Percentiles rank a stretch among this genome's conserved stretches.
phyloP scores from a whole-genome alignment of 2,113 vertebrate species.

The Beaufortia kweichowensis region DNA sequence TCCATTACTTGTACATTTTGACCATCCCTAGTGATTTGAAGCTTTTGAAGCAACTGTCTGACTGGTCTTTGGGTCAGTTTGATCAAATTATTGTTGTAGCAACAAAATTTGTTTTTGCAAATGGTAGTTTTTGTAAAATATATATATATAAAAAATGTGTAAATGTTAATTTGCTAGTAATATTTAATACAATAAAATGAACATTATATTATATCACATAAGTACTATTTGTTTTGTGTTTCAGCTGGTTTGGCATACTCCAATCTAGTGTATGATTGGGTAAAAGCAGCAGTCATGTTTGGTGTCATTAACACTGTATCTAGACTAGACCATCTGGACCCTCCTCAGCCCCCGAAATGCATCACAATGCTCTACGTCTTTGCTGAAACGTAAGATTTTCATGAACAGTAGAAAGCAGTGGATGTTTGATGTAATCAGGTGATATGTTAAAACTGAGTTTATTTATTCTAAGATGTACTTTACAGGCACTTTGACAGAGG shows the following conservation, averaged over 20 bases:
- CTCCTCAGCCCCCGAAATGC: conserved; percentile 92
- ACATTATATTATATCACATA: background rate
- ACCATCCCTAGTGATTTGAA: conserved; percentile 92
- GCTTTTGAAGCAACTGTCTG: conserved; percentile 82
- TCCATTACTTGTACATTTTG: conserved; percentile 97
- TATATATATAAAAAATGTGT: background rate
- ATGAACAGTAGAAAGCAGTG: background rate
- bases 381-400: conserved; percentile 86
- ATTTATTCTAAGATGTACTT: conserved; percentile 42
- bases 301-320: conserved; percentile 91
- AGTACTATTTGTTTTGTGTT: background rate
- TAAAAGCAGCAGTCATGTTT: conserved; percentile 94
- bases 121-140: background rate
- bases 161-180: background rate
- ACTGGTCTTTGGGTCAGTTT: conserved; percentile 89
- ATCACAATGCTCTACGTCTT: conserved; percentile 98
- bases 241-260: conserved; percentile 93
- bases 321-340: conserved; percentile 91
- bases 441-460: background rate
- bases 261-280: conserved; percentile 97
- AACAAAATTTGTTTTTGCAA: background rate
- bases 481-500: conserved; percentile 95
- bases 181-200: background rate
- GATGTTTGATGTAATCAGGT: background rate
- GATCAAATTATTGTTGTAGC: background rate